Percentiles rank a stretch among this genome's conserved stretches.
Evolutionary conservation across 2,888 invertebrate species (phyloP).

Genomic region (Alsophila aescularia): DNA sequence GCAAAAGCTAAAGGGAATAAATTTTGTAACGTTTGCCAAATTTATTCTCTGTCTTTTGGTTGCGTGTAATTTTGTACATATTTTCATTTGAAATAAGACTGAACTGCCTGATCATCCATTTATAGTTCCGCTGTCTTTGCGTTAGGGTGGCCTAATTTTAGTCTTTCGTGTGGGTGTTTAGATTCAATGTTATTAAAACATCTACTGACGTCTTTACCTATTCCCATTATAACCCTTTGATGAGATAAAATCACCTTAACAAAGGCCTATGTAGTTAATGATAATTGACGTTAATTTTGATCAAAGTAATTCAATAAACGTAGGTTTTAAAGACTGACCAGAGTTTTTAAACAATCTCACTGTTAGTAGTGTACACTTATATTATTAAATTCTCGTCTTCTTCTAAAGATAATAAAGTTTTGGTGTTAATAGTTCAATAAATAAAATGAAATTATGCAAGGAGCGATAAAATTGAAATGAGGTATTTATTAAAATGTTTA

Average conservation of each 20-base stretch:
- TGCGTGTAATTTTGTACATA: slow-evolving; percentile 16
- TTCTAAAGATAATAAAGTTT: slow-evolving; percentile 43
- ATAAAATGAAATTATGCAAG: slow-evolving; percentile 39
- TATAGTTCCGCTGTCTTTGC: slow-evolving; percentile 23
- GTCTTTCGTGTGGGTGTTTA: slow-evolving; percentile 18
- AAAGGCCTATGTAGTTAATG: slow-evolving; percentile 26
- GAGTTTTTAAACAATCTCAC: slow-evolving; percentile 43
- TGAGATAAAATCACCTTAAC: slow-evolving; percentile 24
- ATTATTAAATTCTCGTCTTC: slow-evolving; percentile 37
- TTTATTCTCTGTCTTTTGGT: neutral
- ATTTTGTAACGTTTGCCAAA: neutral
- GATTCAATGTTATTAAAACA: slow-evolving; percentile 29
- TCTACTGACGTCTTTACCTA: slow-evolving; percentile 21
- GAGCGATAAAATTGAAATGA: slow-evolving; percentile 38
- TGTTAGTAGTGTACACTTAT: slow-evolving; percentile 40
- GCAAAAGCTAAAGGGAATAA: neutral
- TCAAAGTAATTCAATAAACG: slow-evolving; percentile 41
- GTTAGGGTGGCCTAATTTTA: slow-evolving; percentile 18
- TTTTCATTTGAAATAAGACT: slow-evolving; percentile 37
- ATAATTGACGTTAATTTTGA: slow-evolving; percentile 28
- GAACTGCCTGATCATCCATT: slow-evolving; percentile 30
- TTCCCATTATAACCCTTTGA: slow-evolving; percentile 13
- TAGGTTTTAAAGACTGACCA: slow-evolving; percentile 59
- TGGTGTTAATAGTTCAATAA: slow-evolving; percentile 50
- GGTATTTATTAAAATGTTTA: slow-evolving; percentile 35